Conservation (phyloP, 2,113 vertebrate genomes). For the Melanocharis versteri region DNA sequence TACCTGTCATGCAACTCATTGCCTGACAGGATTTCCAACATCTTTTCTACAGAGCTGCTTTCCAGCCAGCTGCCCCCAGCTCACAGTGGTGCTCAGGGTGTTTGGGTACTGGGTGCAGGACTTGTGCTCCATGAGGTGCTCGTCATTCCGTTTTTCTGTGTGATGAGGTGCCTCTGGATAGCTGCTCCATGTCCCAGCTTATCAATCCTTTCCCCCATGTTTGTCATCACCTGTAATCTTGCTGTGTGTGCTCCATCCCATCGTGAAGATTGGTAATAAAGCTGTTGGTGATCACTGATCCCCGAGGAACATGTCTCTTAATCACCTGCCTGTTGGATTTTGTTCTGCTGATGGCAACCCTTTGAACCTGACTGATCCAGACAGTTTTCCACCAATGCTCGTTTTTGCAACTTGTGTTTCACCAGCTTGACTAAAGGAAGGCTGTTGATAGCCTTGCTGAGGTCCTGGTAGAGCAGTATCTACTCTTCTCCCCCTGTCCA, state of each 20-base stretch:
- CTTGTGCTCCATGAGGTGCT: not conserved
- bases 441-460: not conserved
- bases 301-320: rapidly evolving
- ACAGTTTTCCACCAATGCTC: not conserved
- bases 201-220: not conserved
- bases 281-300: not conserved
- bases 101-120: not conserved
- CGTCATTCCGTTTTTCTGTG: not conserved
- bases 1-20: rapidly evolving
- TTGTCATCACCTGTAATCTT: not conserved
- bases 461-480: not conserved
- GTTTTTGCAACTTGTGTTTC: not conserved
- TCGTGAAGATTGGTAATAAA: not conserved
- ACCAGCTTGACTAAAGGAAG: not conserved
- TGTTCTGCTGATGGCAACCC: not conserved
- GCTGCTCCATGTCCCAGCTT: not conserved
- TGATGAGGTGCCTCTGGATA: not conserved
- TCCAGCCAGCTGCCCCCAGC: not conserved
- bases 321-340: not conserved
- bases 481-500: not conserved
- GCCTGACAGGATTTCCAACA: not conserved
- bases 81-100: not conserved
- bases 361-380: not conserved
- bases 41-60: not conserved
- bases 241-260: rapidly evolving